These are phyloP conservation scores for Pelobates cultripes DNA, from an alignment of 2,797 vertebrate species.

Conservation along the genomic window DNA sequence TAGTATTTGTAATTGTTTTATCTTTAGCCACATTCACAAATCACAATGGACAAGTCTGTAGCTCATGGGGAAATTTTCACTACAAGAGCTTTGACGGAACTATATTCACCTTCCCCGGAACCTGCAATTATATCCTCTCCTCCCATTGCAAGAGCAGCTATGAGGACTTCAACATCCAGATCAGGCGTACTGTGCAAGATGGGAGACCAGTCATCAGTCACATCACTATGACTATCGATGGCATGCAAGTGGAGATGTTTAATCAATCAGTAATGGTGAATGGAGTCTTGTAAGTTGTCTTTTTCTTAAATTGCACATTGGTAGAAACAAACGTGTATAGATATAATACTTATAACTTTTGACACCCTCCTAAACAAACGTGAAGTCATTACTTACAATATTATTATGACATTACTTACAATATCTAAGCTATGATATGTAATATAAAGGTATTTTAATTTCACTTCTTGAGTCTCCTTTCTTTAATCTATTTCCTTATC, in stretches of 20 bases:
- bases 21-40: conserved; percentile 63
- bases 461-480: too few relatives aligned
- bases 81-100: conserved; percentile 74
- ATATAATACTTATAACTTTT: too few relatives aligned
- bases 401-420: too few relatives aligned
- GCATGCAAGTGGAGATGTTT: conserved; percentile 62
- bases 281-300: conserved; percentile 57
- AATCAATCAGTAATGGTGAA: conserved; percentile 58
- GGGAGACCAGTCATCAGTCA: conserved; percentile 53
- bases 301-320: too few relatives aligned
- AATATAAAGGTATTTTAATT: too few relatives aligned
- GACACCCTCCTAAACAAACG: too few relatives aligned
- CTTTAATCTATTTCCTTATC: too few relatives aligned
- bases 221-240: conserved; percentile 63
- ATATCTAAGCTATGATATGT: too few relatives aligned
- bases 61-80: conserved; percentile 75
- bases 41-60: conserved; percentile 70
- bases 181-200: conserved; percentile 58
- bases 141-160: conserved; percentile 66
- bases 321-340: too few relatives aligned
- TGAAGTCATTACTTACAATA: too few relatives aligned
- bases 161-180: conserved; percentile 75
- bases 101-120: conserved; percentile 69
- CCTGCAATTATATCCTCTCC: conserved; percentile 75
- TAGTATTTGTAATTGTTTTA: neutral